phyloP scores from a whole-genome alignment of 2,113 vertebrate species.

The Arenaria interpres region DNA sequence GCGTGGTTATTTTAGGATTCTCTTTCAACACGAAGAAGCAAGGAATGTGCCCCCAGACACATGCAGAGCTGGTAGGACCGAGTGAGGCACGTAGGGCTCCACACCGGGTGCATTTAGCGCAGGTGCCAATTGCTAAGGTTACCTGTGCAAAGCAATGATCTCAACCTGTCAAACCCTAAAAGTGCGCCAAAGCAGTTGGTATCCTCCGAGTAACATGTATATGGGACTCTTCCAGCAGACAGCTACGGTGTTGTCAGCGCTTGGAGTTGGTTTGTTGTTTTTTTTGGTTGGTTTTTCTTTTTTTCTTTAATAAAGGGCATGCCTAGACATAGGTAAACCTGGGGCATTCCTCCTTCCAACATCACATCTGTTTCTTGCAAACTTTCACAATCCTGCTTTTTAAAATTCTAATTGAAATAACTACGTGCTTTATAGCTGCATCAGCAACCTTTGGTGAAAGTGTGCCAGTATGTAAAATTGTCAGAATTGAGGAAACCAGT shows the following conservation, averaged over 20 bases:
- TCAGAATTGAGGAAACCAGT: slow-evolving; percentile 13
- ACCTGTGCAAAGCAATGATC: slow-evolving; percentile 37
- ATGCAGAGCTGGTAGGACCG: slow-evolving; percentile 4
- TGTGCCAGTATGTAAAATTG: neutral
- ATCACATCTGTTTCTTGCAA: slow-evolving; percentile 61
- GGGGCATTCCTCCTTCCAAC: slow-evolving; percentile 59
- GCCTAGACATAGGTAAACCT: slow-evolving; percentile 64
- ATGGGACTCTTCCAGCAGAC: slow-evolving; percentile 45
- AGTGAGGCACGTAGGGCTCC: neutral
- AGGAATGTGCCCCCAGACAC: slow-evolving; percentile 62
- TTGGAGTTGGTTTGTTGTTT: neutral
- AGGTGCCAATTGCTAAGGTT: slow-evolving; percentile 60
- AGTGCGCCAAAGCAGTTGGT: slow-evolving; percentile 1
- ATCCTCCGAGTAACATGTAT: neutral
- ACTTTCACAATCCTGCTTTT: slow-evolving; percentile 64
- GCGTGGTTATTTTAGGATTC: slow-evolving; percentile 49
- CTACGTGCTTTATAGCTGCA: neutral
- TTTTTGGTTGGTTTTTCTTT: neutral
- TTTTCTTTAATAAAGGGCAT: slow-evolving; percentile 54
- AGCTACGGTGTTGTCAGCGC: slow-evolving; percentile 7
- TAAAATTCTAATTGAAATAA: slow-evolving; percentile 63
- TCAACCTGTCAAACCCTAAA: neutral
- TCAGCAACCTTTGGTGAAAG: slow-evolving; percentile 16
- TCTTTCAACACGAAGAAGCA: slow-evolving; percentile 46
- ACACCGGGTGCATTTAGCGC: neutral